A percentile compares a stretch with the other conserved stretches of the same genome.
These are phyloP conservation scores for Chaetodon trifasciatus DNA, from an alignment of 2,797 vertebrate species.

Conservation along the genomic window DNA sequence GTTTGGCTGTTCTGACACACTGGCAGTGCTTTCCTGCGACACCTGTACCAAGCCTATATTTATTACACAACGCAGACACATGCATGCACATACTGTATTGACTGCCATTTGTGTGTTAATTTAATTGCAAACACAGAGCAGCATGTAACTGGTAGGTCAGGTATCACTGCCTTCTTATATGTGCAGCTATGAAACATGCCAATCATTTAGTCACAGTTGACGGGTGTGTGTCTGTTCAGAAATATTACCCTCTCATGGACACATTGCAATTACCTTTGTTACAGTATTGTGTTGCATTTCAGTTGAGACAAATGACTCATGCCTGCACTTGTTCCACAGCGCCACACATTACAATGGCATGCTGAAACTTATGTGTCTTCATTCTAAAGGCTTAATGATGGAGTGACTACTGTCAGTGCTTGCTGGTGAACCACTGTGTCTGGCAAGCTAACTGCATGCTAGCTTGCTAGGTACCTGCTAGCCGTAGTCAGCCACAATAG, in stretches of 20 bases:
- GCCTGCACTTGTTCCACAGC: constrained; percentile 6
- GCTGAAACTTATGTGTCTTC: not conserved
- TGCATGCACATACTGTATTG: not conserved
- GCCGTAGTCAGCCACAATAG: not conserved
- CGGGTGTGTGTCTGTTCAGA: not conserved
- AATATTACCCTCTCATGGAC: not conserved
- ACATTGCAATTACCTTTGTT: not conserved
- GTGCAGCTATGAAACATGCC: not conserved
- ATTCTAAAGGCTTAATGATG: not conserved
- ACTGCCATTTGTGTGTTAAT: not conserved
- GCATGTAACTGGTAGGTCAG: not conserved
- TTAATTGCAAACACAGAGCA: not conserved
- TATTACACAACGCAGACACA: no score
- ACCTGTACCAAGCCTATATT: no score
- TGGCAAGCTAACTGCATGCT: not conserved
- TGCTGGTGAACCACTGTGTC: not conserved
- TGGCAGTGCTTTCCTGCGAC: no score
- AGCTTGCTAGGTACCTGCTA: not conserved
- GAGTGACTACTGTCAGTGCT: not conserved
- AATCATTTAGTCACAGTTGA: not conserved
- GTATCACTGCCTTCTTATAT: not conserved
- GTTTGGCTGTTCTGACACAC: no score
- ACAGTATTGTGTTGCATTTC: constrained; percentile 4
- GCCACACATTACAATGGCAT: not conserved
- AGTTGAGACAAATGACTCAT: constrained; percentile 4